These are phyloP conservation scores for Campoletis sonorensis DNA, from an alignment of 1,140 invertebrate genomes.

Conservation along the genomic window DNA sequence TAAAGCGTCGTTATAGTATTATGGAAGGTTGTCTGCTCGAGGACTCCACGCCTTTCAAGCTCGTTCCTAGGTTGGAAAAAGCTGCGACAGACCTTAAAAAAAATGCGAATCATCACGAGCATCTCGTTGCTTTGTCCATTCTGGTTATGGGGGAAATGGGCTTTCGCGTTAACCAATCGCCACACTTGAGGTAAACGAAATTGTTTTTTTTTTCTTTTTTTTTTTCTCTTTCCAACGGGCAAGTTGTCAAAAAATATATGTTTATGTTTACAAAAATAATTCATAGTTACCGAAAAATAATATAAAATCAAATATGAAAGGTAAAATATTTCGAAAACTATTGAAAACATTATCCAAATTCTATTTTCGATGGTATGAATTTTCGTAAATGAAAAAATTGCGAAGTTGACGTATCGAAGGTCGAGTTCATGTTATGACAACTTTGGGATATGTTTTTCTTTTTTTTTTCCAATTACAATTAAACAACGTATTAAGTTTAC, in stretches of 20 bases:
- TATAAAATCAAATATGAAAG: background rate
- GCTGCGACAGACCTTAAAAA: conserved; percentile 50
- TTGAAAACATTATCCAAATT: background rate
- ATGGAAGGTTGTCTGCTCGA: conserved; percentile 54
- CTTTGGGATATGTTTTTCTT: no score
- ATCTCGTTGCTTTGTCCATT: conserved; percentile 62
- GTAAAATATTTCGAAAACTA: background rate
- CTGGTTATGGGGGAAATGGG: conserved; percentile 62
- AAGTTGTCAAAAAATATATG: no score
- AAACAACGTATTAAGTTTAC: background rate
- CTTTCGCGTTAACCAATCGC: conserved; percentile 48
- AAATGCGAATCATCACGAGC: conserved; percentile 58
- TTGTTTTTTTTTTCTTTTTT: no score
- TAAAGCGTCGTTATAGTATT: background rate
- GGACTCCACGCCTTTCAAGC: conserved; percentile 56
- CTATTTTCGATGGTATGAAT: no score
- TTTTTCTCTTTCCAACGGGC: no score
- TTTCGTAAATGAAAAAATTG: no score
- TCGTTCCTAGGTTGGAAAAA: conserved; percentile 53
- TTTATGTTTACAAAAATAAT: no score
- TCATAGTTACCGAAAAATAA: no score
- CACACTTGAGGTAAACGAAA: conserved; percentile 34
- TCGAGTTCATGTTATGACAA: no score
- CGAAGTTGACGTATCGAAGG: no score
- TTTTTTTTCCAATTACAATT: no score